Evolutionary conservation across 2,888 invertebrate genomes (phyloP).

Genomic region (Nemoura dubitans): DNA sequence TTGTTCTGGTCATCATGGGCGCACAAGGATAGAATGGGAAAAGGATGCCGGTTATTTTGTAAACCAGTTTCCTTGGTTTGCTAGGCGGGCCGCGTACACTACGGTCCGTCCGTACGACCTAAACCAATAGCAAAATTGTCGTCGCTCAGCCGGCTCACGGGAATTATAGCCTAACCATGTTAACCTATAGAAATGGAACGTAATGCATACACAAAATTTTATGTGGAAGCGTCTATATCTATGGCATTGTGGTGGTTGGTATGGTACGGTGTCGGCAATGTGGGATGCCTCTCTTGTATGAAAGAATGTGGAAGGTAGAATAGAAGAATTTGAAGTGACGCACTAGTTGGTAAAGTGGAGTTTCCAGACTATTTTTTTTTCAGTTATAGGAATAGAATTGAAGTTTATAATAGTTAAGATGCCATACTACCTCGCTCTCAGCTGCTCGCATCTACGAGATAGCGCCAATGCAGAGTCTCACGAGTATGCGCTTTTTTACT

Average conservation of each 20-base stretch:
- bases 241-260: neutral
- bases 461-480: too few relatives aligned
- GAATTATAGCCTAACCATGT: slow-evolving; percentile 36
- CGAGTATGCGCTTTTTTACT: too few relatives aligned
- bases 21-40: neutral
- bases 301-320: neutral
- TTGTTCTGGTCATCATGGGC: neutral
- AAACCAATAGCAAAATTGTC: slow-evolving; percentile 36
- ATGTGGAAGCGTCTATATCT: neutral
- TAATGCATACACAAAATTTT: neutral
- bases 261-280: neutral
- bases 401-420: neutral
- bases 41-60: slow-evolving; percentile 16
- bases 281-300: neutral
- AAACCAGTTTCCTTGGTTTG: neutral
- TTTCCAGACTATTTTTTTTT: neutral
- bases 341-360: neutral
- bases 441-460: too few relatives aligned
- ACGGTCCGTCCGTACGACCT: slow-evolving; percentile 2
- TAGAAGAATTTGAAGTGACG: neutral
- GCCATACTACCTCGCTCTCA: too few relatives aligned
- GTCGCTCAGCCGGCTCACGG: neutral
- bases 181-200: neutral
- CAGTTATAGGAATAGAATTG: neutral
- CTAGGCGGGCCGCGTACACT: neutral